Conservation (phyloP, 2,797 vertebrate species). For the Mastacembelus armatus region DNA sequence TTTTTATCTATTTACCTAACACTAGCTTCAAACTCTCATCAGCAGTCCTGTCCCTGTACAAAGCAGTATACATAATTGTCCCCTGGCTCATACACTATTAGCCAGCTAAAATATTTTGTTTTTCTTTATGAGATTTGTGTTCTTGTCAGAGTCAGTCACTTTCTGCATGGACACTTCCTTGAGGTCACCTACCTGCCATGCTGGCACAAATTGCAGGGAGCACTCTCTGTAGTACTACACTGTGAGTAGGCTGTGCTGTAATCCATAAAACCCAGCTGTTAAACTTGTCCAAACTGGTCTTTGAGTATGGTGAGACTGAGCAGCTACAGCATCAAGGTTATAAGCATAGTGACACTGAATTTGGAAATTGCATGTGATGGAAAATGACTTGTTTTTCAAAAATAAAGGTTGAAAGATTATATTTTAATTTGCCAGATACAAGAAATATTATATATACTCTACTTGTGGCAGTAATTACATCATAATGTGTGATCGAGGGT, state of each 20-base stretch:
- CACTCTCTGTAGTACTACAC: slow-evolving; percentile 10
- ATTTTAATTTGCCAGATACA: neutral
- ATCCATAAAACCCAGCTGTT: slow-evolving; percentile 56
- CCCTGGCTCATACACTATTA: neutral
- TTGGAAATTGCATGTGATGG: slow-evolving; percentile 16
- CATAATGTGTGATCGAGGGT: neutral
- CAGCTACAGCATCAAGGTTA: neutral
- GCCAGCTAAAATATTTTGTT: neutral
- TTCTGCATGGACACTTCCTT: slow-evolving; percentile 19
- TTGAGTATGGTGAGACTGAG: neutral
- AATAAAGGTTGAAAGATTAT: neutral
- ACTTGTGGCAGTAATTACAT: neutral
- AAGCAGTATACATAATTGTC: neutral
- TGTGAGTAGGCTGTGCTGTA: slow-evolving; percentile 2
- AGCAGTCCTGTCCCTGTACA: neutral
- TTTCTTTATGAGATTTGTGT: slow-evolving; percentile 3
- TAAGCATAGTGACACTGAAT: slow-evolving; percentile 2
- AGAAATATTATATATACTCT: no score
- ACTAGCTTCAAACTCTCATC: neutral
- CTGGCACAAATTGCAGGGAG: slow-evolving; percentile 56
- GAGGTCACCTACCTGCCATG: slow-evolving; percentile 43
- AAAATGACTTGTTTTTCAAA: slow-evolving; percentile 9
- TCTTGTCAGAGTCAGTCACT: slow-evolving; percentile 48
- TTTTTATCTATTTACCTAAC: neutral
- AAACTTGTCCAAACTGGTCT: slow-evolving; percentile 44